phyloP scores from a whole-genome alignment of 2,797 vertebrate genomes.

The Sandelia bainsii region DNA sequence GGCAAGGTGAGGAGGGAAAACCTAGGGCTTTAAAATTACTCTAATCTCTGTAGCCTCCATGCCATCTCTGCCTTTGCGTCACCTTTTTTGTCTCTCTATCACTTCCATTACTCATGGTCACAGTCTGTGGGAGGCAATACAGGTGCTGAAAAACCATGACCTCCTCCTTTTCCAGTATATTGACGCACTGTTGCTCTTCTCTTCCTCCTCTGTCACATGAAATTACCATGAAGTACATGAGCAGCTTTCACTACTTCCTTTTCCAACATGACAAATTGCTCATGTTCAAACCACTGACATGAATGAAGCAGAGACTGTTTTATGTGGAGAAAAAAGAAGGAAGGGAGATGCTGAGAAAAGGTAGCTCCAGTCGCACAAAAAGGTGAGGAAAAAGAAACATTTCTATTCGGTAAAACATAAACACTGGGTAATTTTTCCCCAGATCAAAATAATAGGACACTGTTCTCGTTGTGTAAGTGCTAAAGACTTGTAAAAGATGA shows the following conservation, averaged over 20 bases:
- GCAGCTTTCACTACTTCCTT: constrained; percentile 42
- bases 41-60: constrained; percentile 1
- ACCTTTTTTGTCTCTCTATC: constrained; percentile 25
- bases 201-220: constrained; percentile 46
- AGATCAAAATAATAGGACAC: constrained; percentile 60
- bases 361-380: constrained; percentile 17
- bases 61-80: constrained; percentile 3
- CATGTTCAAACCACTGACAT: constrained; percentile 51
- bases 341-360: constrained; percentile 4
- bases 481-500: constrained; percentile 46
- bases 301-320: constrained; percentile 41
- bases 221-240: constrained; percentile 59
- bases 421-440: constrained; percentile 19
- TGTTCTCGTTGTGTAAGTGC: constrained; percentile 36
- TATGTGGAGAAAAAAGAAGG: neutral
- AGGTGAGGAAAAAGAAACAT: constrained; percentile 24
- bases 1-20: too few relatives aligned
- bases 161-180: constrained; percentile 18
- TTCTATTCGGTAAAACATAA: constrained; percentile 45
- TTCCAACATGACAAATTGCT: constrained; percentile 61
- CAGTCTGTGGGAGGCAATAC: constrained; percentile 43
- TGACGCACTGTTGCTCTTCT: constrained; percentile 28
- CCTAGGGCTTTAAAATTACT: constrained; percentile 22
- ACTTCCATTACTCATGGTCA: constrained; percentile 56
- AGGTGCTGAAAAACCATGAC: constrained; percentile 49